Evolutionary conservation across 2,888 invertebrate genomes (phyloP).

Genomic region (Herminia tarsipennalis): DNA sequence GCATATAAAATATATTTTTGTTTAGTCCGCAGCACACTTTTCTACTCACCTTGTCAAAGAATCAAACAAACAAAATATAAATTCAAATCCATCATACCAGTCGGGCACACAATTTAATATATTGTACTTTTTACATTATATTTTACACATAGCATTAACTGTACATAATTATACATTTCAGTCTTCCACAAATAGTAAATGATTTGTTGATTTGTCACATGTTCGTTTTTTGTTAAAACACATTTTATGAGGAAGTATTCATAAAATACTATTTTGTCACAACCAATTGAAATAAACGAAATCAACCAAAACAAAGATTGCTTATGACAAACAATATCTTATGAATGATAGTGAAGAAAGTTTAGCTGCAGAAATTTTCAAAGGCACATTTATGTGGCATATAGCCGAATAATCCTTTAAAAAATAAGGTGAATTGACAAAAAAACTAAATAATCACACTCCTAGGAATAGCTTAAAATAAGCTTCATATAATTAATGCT

Average conservation of each 20-base stretch:
- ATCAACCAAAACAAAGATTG: slow-evolving; percentile 13
- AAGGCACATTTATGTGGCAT: slow-evolving; percentile 74
- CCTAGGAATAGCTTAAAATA: slow-evolving; percentile 22
- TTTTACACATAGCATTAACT: slow-evolving; percentile 69
- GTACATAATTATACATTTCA: slow-evolving; percentile 72
- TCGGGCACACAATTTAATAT: slow-evolving; percentile 58
- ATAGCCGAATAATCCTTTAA: slow-evolving; percentile 42
- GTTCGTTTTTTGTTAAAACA: slow-evolving; percentile 31
- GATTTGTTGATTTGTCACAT: slow-evolving; percentile 38
- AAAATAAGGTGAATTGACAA: slow-evolving; percentile 22
- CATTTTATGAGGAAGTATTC: slow-evolving; percentile 38
- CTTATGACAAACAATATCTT: slow-evolving; percentile 62
- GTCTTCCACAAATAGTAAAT: slow-evolving; percentile 65
- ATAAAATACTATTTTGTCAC: slow-evolving; percentile 61
- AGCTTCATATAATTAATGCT: slow-evolving; percentile 21
- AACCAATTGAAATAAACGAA: slow-evolving; percentile 38
- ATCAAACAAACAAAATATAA: slow-evolving; percentile 34
- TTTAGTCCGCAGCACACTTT: slow-evolving; percentile 27
- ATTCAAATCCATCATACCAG: slow-evolving; percentile 48
- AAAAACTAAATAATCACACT: slow-evolving; percentile 13
- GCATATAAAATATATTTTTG: slow-evolving; percentile 2
- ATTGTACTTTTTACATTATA: slow-evolving; percentile 73
- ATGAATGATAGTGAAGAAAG: slow-evolving; percentile 47
- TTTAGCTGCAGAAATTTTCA: slow-evolving; percentile 46
- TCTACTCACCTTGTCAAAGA: slow-evolving; percentile 41